phyloP scores from a whole-genome alignment of 2,113 vertebrate genomes.

The Conger conger region DNA sequence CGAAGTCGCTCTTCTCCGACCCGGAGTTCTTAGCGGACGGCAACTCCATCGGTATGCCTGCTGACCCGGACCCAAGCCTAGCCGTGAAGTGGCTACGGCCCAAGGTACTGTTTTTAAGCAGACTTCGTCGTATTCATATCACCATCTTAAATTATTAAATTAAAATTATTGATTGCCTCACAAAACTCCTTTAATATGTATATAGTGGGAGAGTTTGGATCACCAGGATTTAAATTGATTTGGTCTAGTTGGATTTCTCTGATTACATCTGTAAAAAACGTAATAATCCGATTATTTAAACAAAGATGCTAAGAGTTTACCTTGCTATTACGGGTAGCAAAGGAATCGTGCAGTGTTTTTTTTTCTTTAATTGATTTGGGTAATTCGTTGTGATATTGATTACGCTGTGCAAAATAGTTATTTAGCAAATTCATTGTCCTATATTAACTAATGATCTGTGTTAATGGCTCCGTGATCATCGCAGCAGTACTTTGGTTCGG shows the following conservation, averaged over 20 bases:
- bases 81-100: constrained; percentile 67
- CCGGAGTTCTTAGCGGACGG: constrained; percentile 60
- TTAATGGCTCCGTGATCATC: neutral
- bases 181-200: neutral
- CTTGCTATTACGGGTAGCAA: too few relatives aligned
- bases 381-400: too few relatives aligned
- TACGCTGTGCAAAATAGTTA: neutral
- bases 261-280: too few relatives aligned
- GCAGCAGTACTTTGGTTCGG: neutral
- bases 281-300: too few relatives aligned
- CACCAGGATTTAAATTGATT: neutral
- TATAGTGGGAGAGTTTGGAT: neutral
- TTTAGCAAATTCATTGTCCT: neutral
- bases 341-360: too few relatives aligned
- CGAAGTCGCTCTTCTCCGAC: constrained; percentile 60
- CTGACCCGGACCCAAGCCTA: constrained; percentile 63
- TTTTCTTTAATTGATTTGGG: neutral
- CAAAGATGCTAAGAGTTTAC: too few relatives aligned
- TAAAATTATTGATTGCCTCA: too few relatives aligned
- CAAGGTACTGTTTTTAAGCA: constrained; percentile 52
- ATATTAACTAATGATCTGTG: neutral
- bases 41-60: constrained; percentile 62
- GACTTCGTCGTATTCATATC: neutral
- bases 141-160: neutral
- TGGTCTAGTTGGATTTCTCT: too few relatives aligned